Base-by-base conservation (phyloP, 2,113 vertebrate species). In the Numenius arquata region DNA sequence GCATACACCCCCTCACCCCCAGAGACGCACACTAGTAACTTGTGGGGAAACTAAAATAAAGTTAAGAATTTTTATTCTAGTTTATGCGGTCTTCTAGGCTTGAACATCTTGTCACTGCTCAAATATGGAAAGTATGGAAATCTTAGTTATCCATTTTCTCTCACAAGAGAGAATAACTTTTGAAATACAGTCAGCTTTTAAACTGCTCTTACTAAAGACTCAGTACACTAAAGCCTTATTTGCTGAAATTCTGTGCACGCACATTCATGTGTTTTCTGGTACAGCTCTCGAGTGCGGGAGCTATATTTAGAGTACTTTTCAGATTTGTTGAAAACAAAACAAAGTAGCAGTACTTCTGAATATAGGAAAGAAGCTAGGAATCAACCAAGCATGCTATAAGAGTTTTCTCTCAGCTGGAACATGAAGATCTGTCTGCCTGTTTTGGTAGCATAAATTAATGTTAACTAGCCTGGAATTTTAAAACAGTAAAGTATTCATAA, bases 241-340 rank as follows among this genome's bases (percentile, higher is more conserved):
- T 96, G 91, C 85, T 94, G 73, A 95, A 95, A 85, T 91, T 89
- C 94, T 93, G 61, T 76, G 73, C 80, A 36, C 3, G 5, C 66
- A 58, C 36, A 29, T 76, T 79, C 4, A 8, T 94, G 70, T 89
- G 66, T 91, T 91, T 94, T 89, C 62, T 96, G 75, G 20, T 93
- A 53, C 89, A 7, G 63, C 67, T 88, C 50, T 95, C 34, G 52
- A 95, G 85, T 59, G 32, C 63, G 77, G 55, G 63, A 93, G 63
- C 91, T 96, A 96, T 96, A 96, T 95, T 95, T 97, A 87, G 95
- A 96, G 74, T 26, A 40, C 84, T 94, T 89, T 70, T 82, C 77
- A 59, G 87, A 94, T 91, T 85, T 87, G 75, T 78, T 95, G 78
- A 90, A 94, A 94, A 93, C 88, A 91, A 94, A 96, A 88, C 88